Evolutionary conservation across 37 sponge, comb jelly and placozoan genomes (phyloP).

Genomic region (Chondrosia reniformis): DNA sequence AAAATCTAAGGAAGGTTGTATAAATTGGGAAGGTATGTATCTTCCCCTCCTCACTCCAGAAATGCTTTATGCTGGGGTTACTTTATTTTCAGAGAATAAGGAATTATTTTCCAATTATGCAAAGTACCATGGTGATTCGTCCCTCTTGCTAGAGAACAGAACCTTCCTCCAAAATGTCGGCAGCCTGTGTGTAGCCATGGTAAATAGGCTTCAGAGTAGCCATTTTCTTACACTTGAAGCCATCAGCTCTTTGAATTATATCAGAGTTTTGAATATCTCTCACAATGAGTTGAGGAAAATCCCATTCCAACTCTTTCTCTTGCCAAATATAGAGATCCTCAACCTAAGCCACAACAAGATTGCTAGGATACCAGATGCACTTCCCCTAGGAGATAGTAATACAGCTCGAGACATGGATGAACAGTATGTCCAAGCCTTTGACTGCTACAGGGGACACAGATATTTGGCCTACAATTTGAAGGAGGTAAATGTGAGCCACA

Average conservation of each 20-base stretch:
- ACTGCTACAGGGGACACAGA: neutral
- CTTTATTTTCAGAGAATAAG: neutral
- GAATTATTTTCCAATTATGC: neutral
- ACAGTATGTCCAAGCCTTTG: neutral
- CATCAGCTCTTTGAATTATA: neutral
- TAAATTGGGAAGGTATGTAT: neutral
- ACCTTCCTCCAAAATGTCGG: neutral
- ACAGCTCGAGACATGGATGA: neutral
- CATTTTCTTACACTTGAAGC: neutral
- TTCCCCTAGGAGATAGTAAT: neutral
- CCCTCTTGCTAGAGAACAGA: neutral
- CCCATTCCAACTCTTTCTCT: slow-evolving; percentile 55
- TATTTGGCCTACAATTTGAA: slow-evolving; percentile 15
- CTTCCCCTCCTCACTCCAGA: neutral
- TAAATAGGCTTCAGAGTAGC: neutral
- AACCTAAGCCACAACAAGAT: slow-evolving; percentile 48
- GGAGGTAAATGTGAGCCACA: slow-evolving; percentile 41
- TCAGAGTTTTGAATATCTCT: slow-evolving; percentile 47
- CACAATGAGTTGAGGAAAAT: slow-evolving; percentile 39
- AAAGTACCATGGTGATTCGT: neutral
- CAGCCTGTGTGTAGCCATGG: neutral
- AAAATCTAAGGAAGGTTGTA: neutral
- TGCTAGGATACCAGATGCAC: slow-evolving; percentile 24
- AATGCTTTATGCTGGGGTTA: neutral
- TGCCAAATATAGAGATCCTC: slow-evolving; percentile 25